Evolutionary conservation across 1,140 invertebrate genomes (phyloP), one percentile per base, ranked within the genome.

Genomic region (Trichomalopsis sarcophagae): DNA sequence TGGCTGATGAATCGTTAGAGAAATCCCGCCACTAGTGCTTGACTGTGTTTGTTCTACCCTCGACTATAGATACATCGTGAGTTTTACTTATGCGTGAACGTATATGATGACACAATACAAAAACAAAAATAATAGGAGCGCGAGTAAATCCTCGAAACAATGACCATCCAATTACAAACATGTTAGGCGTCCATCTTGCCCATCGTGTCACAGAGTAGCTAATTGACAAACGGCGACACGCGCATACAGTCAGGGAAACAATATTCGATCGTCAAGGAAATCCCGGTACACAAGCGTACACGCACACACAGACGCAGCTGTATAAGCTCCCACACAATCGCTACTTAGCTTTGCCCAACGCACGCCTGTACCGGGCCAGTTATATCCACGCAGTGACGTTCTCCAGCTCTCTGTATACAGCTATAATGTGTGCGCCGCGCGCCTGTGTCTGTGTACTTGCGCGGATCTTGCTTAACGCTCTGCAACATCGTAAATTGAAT

Each of bases 401-500:
- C 68, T 71, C 68, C 14, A 3, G 13, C 55, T 71, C 68, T 71
- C 68, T 71, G 40, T 80, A 62, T 83, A 62, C 55, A 21, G 10
- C 33, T 75, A 21, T 27, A 27, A 27, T 44, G 33, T 50, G 40
- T 81, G 66, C 9, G 30, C 66, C 66, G 17, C n/a, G 40, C 62
- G 62, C 13, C 36, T 79, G 69, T 86, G 75, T 77, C 69, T 44
- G 30, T 80, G 69, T 71, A 17, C 68, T 71, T 84, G 81, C 13
- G 14, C 40, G 82, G 87, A 89, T 89, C 85, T 88, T 86, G 90
- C 86, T 91, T 92, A 92, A 92, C 89, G 89, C 87, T 84, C 88
- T 87, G 89, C 86, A 88, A 89, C 90, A 87, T 90, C 88, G 89
- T 91, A 92, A 92, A 92, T 91, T 92, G 90, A 82, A 92, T 91